phyloP scores from a whole-genome alignment of 2,888 invertebrate species.

The Molanna angustata region DNA sequence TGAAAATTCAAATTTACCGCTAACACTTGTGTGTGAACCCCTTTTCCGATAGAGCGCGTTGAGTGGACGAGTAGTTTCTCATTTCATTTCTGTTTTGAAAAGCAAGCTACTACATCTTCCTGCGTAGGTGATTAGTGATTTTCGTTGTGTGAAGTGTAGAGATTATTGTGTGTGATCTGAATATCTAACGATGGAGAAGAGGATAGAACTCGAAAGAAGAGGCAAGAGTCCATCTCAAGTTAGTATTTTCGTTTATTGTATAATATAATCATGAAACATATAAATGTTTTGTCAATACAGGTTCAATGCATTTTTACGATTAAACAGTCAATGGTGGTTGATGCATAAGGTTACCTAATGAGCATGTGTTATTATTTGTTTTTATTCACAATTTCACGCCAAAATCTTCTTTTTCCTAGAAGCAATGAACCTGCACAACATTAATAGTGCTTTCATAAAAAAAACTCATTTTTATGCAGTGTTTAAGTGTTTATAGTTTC shows the following conservation, averaged over 20 bases:
- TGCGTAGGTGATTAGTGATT: conserved; percentile 24
- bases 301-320: conserved; percentile 26
- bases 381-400: no score
- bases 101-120: conserved; percentile 50
- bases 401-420: no score
- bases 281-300: conserved; percentile 31
- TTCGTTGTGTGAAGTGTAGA: conserved; percentile 18
- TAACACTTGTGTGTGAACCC: conserved; percentile 8
- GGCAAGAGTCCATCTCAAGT: conserved; percentile 89
- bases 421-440: no score
- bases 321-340: conserved; percentile 29
- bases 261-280: conserved; percentile 15
- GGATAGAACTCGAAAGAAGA: conserved; percentile 92
- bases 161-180: conserved; percentile 41
- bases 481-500: conserved; percentile 17
- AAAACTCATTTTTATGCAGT: no score
- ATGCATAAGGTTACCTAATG: conserved; percentile 31
- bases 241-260: conserved; percentile 45
- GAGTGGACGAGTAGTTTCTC: conserved; percentile 12
- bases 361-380: conserved; percentile 24
- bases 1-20: conserved; percentile 10
- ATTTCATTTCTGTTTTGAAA: conserved; percentile 57
- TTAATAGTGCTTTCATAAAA: no score
- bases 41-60: conserved; percentile 18
- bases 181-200: conserved; percentile 77